Conservation (phyloP, 2,888 invertebrate species). For the Calameuta idolon region DNA sequence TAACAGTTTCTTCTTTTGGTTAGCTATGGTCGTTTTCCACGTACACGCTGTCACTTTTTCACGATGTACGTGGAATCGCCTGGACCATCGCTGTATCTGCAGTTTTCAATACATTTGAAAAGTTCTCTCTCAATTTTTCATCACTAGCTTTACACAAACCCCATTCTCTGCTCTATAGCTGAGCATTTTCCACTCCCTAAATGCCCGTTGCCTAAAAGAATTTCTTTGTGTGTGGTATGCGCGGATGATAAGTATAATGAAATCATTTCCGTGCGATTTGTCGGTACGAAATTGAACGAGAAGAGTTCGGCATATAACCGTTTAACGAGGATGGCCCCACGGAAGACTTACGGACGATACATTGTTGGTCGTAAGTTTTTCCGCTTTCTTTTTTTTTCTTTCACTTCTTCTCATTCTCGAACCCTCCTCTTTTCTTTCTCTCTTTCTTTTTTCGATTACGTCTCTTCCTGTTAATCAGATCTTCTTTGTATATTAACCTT, state of each 20-base stretch:
- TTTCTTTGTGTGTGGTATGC: background rate
- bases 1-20: background rate
- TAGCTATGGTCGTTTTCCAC: background rate
- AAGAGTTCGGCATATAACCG: background rate
- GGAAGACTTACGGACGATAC: background rate
- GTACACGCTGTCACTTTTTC: background rate
- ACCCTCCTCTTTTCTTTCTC: background rate
- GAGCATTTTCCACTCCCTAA: background rate
- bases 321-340: background rate
- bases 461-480: background rate
- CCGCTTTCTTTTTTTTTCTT: background rate
- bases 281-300: background rate
- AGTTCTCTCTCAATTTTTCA: background rate
- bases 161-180: background rate
- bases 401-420: background rate
- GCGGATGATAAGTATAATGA: background rate
- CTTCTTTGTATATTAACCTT: background rate
- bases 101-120: background rate
- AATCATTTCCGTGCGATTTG: background rate
- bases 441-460: background rate
- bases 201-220: background rate
- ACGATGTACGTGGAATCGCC: background rate
- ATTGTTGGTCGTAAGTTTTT: background rate
- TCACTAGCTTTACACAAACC: background rate
- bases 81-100: background rate